Evolutionary conservation across 1,140 invertebrate genomes (phyloP).

Genomic region (Nilaparvata lugens): DNA sequence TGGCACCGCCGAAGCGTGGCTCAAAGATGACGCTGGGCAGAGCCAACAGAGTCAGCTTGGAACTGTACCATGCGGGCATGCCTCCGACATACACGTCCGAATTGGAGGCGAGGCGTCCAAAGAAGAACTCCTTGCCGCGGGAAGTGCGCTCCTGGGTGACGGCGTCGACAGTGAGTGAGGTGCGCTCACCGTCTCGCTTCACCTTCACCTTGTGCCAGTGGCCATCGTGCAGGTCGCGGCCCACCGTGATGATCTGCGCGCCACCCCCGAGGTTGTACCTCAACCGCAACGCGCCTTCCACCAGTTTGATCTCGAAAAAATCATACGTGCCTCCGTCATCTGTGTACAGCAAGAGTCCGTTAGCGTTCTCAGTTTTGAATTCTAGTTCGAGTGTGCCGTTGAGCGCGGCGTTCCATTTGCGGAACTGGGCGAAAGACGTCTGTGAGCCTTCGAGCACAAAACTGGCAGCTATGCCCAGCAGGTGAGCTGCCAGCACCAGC

Average conservation of each 20-base stretch:
- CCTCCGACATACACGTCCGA: slow-evolving; percentile 88
- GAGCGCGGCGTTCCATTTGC: slow-evolving; percentile 77
- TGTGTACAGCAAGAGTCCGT: slow-evolving; percentile 82
- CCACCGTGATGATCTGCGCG: slow-evolving; percentile 78
- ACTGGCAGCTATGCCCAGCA: slow-evolving; percentile 34
- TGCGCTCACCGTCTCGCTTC: slow-evolving; percentile 62
- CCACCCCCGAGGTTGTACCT: slow-evolving; percentile 80
- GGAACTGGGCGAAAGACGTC: slow-evolving; percentile 80
- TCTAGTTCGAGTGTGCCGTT: slow-evolving; percentile 85
- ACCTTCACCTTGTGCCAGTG: slow-evolving; percentile 85
- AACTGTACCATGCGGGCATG: slow-evolving; percentile 80
- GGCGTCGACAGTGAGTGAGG: slow-evolving; percentile 71
- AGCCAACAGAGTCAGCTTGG: slow-evolving; percentile 69
- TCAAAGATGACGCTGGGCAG: slow-evolving; percentile 85
- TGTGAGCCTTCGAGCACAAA: slow-evolving; percentile 75
- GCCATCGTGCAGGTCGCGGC: slow-evolving; percentile 74
- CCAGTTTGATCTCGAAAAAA: slow-evolving; percentile 90
- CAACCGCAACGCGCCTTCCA: slow-evolving; percentile 78
- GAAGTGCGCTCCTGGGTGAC: slow-evolving; percentile 61
- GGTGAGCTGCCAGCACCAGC: background rate
- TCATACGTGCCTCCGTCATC: slow-evolving; percentile 90
- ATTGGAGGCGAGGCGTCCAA: slow-evolving; percentile 73
- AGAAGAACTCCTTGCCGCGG: slow-evolving; percentile 73
- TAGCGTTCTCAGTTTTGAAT: slow-evolving; percentile 83
- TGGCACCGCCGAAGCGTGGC: slow-evolving; percentile 73